Conservation (phyloP, 2,797 vertebrate species). For the Danio jaintianensis region DNA sequence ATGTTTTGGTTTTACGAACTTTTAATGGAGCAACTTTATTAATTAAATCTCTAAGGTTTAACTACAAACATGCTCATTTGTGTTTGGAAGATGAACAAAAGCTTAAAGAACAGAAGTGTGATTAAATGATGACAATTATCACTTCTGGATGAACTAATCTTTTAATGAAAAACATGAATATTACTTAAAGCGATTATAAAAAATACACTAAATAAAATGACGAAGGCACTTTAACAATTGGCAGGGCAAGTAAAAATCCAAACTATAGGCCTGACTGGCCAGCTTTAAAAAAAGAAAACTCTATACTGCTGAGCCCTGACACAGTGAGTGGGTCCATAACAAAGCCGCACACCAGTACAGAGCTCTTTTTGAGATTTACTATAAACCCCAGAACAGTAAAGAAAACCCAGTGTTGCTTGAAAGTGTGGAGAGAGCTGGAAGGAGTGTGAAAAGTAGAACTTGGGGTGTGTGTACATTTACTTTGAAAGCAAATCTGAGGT, state of each 20-base stretch:
- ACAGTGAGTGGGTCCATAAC: background rate
- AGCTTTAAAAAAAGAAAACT: background rate
- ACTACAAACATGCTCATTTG: background rate
- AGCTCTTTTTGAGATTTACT: conserved; percentile 21
- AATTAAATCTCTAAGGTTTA: background rate
- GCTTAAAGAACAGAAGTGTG: background rate
- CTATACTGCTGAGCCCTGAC: background rate
- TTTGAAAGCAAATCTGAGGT: background rate
- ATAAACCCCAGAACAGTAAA: conserved; percentile 19
- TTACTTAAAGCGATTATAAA: background rate
- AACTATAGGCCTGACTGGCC: background rate
- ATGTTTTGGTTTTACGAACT: background rate
- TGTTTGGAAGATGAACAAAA: background rate
- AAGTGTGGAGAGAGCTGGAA: background rate
- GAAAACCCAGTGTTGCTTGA: conserved; percentile 13
- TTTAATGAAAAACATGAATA: background rate
- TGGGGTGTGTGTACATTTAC: background rate
- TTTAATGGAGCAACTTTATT: background rate
- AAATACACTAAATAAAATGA: background rate
- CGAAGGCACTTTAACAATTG: background rate
- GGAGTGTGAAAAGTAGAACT: background rate
- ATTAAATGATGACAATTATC: background rate
- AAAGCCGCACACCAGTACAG: background rate
- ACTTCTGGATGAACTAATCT: background rate
- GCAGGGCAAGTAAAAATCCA: background rate